These are phyloP conservation scores for Spodoptera frugiperda DNA, from an alignment of 1,140 invertebrate species.

Conservation along the genomic window DNA sequence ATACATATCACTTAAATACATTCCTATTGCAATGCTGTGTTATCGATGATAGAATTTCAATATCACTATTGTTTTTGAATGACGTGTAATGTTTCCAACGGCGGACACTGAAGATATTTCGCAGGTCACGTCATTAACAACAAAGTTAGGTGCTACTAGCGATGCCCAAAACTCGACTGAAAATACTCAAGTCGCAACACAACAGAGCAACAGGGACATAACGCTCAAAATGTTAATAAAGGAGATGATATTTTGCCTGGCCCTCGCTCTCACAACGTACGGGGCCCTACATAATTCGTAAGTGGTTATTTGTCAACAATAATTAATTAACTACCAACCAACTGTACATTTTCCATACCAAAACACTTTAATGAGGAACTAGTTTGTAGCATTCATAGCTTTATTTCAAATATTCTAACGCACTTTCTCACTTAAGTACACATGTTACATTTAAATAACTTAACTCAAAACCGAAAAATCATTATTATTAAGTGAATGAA, in stretches of 20 bases:
- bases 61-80: constrained; percentile 76
- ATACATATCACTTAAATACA: neutral
- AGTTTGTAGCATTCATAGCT: too few relatives aligned
- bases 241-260: constrained; percentile 84
- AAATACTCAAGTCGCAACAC: constrained; percentile 67
- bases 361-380: too few relatives aligned
- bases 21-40: constrained; percentile 59
- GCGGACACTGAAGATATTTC: constrained; percentile 79
- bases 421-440: too few relatives aligned
- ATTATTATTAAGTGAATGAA: too few relatives aligned
- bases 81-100: constrained; percentile 86
- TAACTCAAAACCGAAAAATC: too few relatives aligned
- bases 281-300: constrained; percentile 88
- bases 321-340: too few relatives aligned
- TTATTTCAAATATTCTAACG: too few relatives aligned
- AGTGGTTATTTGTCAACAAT: constrained; percentile 58
- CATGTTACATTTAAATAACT: too few relatives aligned
- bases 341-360: too few relatives aligned
- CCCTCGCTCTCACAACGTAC: constrained; percentile 86
- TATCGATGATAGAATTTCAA: constrained; percentile 60
- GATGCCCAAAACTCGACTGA: constrained; percentile 73
- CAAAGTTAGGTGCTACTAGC: constrained; percentile 68
- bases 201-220: constrained; percentile 75
- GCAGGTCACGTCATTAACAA: constrained; percentile 78
- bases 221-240: constrained; percentile 82